Evolutionary conservation across 1,140 invertebrate genomes (phyloP).

Genomic region (Mizuhopecten yessoensis): DNA sequence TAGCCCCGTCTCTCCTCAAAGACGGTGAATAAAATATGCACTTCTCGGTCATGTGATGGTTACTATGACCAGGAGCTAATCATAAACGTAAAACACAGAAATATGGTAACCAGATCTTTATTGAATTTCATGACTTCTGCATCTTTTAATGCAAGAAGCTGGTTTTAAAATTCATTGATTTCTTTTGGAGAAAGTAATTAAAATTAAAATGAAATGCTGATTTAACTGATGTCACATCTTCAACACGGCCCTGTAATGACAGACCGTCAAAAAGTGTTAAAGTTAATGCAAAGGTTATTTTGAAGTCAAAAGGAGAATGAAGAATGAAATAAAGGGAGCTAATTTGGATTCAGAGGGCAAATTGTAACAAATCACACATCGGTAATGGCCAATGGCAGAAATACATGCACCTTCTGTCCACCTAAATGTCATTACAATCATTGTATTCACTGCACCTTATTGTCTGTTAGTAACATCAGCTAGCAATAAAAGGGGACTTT

Average conservation of each 20-base stretch:
- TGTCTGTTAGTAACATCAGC: too few relatives aligned
- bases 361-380: too few relatives aligned
- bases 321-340: neutral
- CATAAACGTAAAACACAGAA: neutral
- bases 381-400: too few relatives aligned
- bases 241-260: neutral
- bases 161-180: neutral
- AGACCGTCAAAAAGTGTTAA: neutral
- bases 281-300: neutral
- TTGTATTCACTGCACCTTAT: too few relatives aligned
- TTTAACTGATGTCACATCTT: neutral
- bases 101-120: neutral
- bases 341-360: neutral
- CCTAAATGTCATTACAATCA: too few relatives aligned
- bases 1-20: neutral
- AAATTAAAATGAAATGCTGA: neutral
- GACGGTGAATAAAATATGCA: slow-evolving; percentile 19
- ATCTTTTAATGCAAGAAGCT: neutral
- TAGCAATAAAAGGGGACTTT: too few relatives aligned
- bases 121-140: neutral
- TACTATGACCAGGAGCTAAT: neutral
- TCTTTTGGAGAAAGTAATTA: neutral
- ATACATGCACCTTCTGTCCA: too few relatives aligned
- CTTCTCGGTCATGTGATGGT: neutral
- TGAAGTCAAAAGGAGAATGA: neutral